These are phyloP conservation scores for Incurvaria masculella DNA, from an alignment of 2,888 invertebrate species.

Conservation along the genomic window DNA sequence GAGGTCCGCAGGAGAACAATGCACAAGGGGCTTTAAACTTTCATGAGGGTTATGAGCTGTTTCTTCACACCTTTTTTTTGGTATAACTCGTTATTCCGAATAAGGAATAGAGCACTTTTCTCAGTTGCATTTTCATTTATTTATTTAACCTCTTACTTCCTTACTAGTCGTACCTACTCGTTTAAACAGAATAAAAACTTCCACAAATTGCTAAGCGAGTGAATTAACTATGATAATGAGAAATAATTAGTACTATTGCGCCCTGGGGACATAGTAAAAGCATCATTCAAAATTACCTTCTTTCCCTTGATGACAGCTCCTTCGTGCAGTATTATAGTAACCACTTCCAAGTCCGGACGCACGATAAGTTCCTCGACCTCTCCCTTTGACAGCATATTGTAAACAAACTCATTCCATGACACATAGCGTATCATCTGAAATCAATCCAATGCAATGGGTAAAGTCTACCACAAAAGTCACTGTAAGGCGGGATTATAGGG, in stretches of 20 bases:
- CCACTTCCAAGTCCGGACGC: slow-evolving; percentile 79
- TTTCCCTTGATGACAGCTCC: slow-evolving; percentile 85
- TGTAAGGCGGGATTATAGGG: neutral
- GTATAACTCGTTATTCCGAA: too few species aligned
- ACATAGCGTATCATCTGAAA: slow-evolving; percentile 68
- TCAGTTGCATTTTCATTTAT: too few species aligned
- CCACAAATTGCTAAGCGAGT: too few species aligned
- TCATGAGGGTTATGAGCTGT: too few species aligned
- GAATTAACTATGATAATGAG: too few species aligned
- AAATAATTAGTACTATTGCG: too few species aligned
- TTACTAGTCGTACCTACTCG: neutral
- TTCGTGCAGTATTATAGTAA: slow-evolving; percentile 79
- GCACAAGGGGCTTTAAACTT: too few species aligned
- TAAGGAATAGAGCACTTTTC: too few species aligned
- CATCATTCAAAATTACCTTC: slow-evolving; percentile 39
- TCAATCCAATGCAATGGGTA: slow-evolving; percentile 4
- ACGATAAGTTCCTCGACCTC: slow-evolving; percentile 89
- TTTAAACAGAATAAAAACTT: neutral
- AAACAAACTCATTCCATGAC: slow-evolving; percentile 96
- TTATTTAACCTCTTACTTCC: neutral
- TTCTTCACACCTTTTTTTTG: too few species aligned
- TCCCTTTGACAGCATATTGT: slow-evolving; percentile 91
- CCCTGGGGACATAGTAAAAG: neutral
- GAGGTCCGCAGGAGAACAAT: too few species aligned
- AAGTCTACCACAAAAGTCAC: neutral